Evolutionary conservation across 1,140 invertebrate genomes (phyloP), one percentile per base, ranked within the genome.

Genomic region (Aculops lycopersici): DNA sequence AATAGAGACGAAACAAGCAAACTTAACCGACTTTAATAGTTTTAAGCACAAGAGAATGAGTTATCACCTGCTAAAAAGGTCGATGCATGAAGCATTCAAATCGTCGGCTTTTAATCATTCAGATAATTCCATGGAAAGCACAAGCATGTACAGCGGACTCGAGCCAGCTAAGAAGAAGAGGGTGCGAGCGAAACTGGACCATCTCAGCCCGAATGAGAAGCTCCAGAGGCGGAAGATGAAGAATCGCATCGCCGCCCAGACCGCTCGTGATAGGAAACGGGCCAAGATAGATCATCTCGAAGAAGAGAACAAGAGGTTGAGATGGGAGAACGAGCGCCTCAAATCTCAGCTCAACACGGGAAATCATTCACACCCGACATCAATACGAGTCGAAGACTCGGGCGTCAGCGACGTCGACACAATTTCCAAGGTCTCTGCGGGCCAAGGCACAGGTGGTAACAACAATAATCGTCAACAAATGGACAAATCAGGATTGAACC

Each of bases 221-320:
- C n/a, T 50, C 5, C 18, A 31, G 37, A n/a, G 46, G 20, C 20
- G 46, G 55, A 94, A 94, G 62, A 54, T 94, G 47, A 94, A 92
- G 56, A 95, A 94, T 55, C 63, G 86, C 50, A 79, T 92, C 14
- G 86, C 88, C 24, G 88, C 88, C n/a, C 86, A 95, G 56, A 86
- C 77, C 35, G 90, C 86, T 1, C 64, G 88, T 39, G 88, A 95
- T 56, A 66, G 81, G n/a, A 94, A 94, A 53, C 92, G 92, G 55
- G 74, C 74, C 0, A 71, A 72, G 53, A 71, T 90, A 65, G 70
- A 75, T 43, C 73, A 81, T 48, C 66, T 92, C 55, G 81, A 92
- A 53, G 46, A 39, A 17, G 1, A 36, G 16, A 20, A 41, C 3
- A 20, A 21, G 13, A 12, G 1, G 15, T 21, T 45, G 5, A 19